Base-by-base conservation (phyloP, 2,113 vertebrate species). In the Phyllostomus discolor region DNA sequence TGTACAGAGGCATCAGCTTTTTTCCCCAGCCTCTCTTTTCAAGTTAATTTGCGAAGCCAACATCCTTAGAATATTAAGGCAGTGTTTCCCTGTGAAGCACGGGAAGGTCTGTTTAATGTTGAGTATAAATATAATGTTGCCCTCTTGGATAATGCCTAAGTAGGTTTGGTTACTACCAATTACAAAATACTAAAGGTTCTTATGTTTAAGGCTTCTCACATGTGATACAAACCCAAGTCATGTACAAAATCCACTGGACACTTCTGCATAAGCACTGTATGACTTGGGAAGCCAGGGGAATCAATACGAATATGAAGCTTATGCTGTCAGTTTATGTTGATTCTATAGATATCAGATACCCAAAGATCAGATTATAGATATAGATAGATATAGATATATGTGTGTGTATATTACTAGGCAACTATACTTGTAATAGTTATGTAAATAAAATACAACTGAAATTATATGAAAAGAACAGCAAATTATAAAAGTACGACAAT, bases 31-130 rank as follows among this genome's bases (percentile, higher is more conserved):
- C 24, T 54, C 33, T 91, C 20, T 67, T 93, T 88, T 52, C 70
- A 94, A 94, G 48, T 33, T 70, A 26, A 86, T 72, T 82, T 95
- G 19, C 17, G 76, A 48, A 85, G 46, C 72, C 93, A 83, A 82
- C 22, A 69, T 72, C 17, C 46, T 94, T 33, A 54, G n/a, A 79
- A 73, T 93, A 41, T 62, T 66, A 41, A 88, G n/a, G 69, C 28
- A 66, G 20, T 80, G 9, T 41, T 22, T 64, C 12, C 22, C 67
- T 91, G 15, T 81, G 6, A 22, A 91, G 5, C 52, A 50, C 1
- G 19, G 31, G 17, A 93, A 95, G 16, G 26, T 35, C 54, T 33
- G 3, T 72, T 94, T 91, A 76, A 85, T 69, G 22, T 72, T 28
- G 8, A 73, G 1, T 35, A 28, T 83, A 70, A 88, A 85, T 70